A percentile compares a stretch with the other conserved stretches of the same genome.
phyloP scores from a whole-genome alignment of 2,113 vertebrate species.

The Boleophthalmus pectinirostris region DNA sequence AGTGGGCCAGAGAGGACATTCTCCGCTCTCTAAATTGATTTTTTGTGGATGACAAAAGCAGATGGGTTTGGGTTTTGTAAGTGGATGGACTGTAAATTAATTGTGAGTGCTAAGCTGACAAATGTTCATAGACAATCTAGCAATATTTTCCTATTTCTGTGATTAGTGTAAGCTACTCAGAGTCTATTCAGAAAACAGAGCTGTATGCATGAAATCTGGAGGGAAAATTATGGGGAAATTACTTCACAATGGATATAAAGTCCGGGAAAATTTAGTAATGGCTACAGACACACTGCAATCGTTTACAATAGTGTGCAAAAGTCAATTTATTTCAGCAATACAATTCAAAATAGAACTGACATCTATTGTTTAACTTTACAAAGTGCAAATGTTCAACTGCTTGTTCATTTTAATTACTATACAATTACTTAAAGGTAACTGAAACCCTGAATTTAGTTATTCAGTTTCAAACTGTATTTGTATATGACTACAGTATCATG shows the following conservation, averaged over 20 bases:
- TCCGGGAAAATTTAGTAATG: constrained; percentile 4
- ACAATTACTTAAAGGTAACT: neutral
- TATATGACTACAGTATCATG: neutral
- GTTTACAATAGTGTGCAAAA: neutral
- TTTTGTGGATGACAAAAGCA: constrained; percentile 70
- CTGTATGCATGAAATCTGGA: constrained; percentile 53
- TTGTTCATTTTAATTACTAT: neutral
- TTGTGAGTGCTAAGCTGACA: constrained; percentile 71
- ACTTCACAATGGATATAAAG: constrained; percentile 36
- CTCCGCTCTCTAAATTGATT: constrained; percentile 75
- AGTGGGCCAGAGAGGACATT: constrained; percentile 73
- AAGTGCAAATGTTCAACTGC: neutral
- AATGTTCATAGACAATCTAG: constrained; percentile 70
- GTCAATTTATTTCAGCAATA: neutral
- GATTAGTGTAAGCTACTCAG: constrained; percentile 62
- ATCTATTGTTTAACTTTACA: neutral
- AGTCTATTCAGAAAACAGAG: constrained; percentile 56
- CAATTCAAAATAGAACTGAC: neutral
- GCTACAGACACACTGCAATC: neutral
- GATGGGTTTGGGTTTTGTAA: constrained; percentile 64
- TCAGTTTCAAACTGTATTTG: neutral
- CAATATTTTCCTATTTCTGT: constrained; percentile 64
- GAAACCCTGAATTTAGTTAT: neutral
- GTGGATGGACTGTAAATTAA: constrained; percentile 78
- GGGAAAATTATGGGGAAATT: constrained; percentile 43